Evolutionary conservation across 2,113 vertebrate genomes (phyloP).

Genomic region (Neopipo cinnamomea): DNA sequence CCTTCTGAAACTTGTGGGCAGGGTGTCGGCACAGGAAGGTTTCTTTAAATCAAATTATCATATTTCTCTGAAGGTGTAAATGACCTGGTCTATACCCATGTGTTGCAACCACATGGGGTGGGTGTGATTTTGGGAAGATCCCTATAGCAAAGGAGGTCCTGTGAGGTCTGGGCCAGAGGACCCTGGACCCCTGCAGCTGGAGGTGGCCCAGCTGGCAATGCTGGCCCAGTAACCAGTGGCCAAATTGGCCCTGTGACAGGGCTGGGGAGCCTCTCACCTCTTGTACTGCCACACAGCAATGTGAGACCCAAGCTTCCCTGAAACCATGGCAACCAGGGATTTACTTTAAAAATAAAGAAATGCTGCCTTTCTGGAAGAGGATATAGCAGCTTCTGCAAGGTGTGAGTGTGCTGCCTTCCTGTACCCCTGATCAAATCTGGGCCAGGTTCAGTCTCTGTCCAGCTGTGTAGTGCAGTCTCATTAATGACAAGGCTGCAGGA

Average conservation of each 20-base stretch:
- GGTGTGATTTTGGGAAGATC: neutral
- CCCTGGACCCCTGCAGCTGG: neutral
- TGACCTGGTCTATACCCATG: neutral
- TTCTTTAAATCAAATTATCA: neutral
- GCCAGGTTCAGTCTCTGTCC: neutral
- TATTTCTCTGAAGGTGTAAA: neutral
- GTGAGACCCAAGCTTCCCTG: neutral
- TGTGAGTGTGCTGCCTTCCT: neutral
- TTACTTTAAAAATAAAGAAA: neutral
- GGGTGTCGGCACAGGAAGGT: neutral
- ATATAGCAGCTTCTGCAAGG: neutral
- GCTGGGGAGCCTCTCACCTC: neutral
- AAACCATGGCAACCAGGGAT: constrained; percentile 13
- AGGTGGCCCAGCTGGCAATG: rapidly evolving
- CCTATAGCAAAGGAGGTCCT: neutral
- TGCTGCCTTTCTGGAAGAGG: neutral
- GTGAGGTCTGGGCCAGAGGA: neutral
- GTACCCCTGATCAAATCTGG: neutral
- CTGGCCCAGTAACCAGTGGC: neutral
- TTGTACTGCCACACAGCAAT: neutral
- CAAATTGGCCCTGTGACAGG: rapidly evolving
- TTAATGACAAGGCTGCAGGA: neutral
- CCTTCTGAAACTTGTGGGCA: neutral
- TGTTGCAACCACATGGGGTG: neutral
- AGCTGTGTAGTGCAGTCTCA: neutral